A percentile compares a stretch with the other conserved stretches of the same genome.
Conservation (phyloP, 2,113 vertebrate species). For the Phaetusa simplex region DNA sequence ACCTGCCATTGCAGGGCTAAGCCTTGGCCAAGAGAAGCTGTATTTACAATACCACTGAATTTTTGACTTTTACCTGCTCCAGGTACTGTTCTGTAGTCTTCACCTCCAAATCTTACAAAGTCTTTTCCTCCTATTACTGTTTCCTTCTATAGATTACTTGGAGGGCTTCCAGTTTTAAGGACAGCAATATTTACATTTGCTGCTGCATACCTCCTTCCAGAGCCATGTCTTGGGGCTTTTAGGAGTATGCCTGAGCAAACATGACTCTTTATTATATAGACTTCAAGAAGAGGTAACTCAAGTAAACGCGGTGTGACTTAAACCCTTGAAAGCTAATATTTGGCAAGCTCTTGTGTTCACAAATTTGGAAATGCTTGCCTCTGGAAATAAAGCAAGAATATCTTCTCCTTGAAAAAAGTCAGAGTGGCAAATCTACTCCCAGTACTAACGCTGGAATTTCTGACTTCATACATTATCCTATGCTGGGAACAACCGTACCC, state of each 20-base stretch:
- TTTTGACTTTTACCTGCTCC: not conserved
- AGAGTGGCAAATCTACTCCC: not conserved
- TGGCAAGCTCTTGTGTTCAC: slow-evolving; percentile 68
- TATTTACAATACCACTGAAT: not conserved
- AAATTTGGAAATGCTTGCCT: slow-evolving; percentile 69
- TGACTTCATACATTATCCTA: not conserved
- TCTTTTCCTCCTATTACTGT: not conserved
- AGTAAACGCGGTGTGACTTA: slow-evolving; percentile 62
- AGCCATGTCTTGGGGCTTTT: slow-evolving; percentile 33
- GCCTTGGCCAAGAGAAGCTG: not conserved
- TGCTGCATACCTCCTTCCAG: slow-evolving; percentile 56
- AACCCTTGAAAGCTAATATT: slow-evolving; percentile 78
- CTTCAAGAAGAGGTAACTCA: slow-evolving; percentile 60
- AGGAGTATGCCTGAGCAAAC: slow-evolving; percentile 69
- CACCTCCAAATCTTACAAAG: not conserved
- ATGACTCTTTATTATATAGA: slow-evolving; percentile 61
- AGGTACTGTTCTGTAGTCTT: not conserved
- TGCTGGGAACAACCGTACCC: not conserved
- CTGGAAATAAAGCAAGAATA: slow-evolving; percentile 69
- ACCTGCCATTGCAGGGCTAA: not conserved
- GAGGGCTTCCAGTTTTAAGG: slow-evolving; percentile 18
- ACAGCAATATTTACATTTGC: slow-evolving; percentile 64
- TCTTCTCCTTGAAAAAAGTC: slow-evolving; percentile 36
- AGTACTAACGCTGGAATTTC: slow-evolving; percentile 12
- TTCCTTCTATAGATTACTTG: slow-evolving; percentile 2